A percentile compares a stretch with the other conserved stretches of the same genome.
Evolutionary conservation across 2,113 vertebrate genomes (phyloP).

Genomic region (Cercocebus atys): DNA sequence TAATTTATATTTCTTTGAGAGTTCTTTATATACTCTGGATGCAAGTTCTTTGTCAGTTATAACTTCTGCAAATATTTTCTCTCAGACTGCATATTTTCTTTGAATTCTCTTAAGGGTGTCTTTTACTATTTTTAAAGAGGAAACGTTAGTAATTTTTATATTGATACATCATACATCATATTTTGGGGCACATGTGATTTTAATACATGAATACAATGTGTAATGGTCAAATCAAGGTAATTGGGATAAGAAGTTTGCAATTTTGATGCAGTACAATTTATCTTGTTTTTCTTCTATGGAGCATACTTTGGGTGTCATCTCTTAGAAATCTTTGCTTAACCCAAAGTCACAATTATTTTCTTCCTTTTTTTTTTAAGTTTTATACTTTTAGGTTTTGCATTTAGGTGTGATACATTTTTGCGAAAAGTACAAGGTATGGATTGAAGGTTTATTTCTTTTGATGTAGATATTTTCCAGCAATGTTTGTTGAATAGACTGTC

Average conservation of each 20-base stretch:
- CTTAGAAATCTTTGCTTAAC: background rate
- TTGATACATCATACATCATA: background rate
- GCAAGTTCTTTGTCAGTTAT: background rate
- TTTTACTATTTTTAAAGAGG: background rate
- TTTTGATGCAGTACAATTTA: background rate
- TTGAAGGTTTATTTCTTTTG: background rate
- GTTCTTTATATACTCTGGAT: background rate
- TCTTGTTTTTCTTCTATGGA: background rate
- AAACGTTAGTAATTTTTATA: background rate
- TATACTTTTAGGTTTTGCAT: background rate
- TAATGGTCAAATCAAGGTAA: background rate
- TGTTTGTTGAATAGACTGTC: background rate
- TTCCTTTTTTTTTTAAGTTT: background rate
- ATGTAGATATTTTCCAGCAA: background rate
- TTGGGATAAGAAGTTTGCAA: background rate
- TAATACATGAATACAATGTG: background rate
- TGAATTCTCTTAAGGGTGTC: background rate
- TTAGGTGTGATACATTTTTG: background rate
- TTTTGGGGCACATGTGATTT: background rate
- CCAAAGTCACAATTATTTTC: background rate
- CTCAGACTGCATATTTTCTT: background rate
- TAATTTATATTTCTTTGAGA: background rate
- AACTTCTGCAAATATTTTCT: conserved; percentile 10
- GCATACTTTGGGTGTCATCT: background rate
- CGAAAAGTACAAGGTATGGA: background rate